Conservation (phyloP, 2,113 vertebrate species). For the Argyrosomus japonicus region DNA sequence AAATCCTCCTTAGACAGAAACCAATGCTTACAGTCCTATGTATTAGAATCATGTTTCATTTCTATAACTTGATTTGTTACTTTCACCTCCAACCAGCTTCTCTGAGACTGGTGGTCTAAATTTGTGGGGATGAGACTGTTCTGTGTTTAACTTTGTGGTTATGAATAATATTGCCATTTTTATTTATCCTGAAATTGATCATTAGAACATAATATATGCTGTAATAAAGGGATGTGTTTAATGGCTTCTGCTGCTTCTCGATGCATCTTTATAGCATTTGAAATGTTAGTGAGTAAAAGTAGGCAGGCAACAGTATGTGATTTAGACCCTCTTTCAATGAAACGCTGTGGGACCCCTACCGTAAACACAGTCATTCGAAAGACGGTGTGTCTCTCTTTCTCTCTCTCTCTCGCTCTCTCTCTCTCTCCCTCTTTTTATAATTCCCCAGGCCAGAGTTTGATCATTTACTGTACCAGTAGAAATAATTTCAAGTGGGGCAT, state of each 20-base stretch:
- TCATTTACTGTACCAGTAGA: slow-evolving; percentile 36
- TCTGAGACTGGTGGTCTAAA: background rate
- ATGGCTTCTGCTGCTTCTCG: background rate
- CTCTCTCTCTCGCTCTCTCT: background rate
- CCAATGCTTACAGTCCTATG: background rate
- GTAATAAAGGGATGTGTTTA: background rate
- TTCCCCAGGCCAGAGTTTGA: background rate
- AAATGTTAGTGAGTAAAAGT: slow-evolving; percentile 1
- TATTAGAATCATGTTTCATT: background rate
- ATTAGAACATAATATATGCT: background rate
- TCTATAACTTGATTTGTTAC: background rate
- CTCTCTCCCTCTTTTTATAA: background rate
- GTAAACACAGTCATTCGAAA: slow-evolving; percentile 4
- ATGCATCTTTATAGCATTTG: background rate
- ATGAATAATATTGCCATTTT: background rate
- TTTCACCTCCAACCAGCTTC: background rate
- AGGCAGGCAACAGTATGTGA: background rate
- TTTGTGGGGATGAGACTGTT: background rate
- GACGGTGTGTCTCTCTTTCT: background rate
- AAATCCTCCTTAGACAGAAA: background rate
- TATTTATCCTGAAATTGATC: background rate
- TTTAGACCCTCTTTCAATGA: slow-evolving; percentile 11
- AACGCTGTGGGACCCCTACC: background rate
- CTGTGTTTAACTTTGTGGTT: background rate
- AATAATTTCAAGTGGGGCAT: slow-evolving; percentile 31